Evolutionary conservation across 2,113 vertebrate genomes (phyloP), one percentile per base, ranked within the genome.

Genomic region (Aphelocoma coerulescens): DNA sequence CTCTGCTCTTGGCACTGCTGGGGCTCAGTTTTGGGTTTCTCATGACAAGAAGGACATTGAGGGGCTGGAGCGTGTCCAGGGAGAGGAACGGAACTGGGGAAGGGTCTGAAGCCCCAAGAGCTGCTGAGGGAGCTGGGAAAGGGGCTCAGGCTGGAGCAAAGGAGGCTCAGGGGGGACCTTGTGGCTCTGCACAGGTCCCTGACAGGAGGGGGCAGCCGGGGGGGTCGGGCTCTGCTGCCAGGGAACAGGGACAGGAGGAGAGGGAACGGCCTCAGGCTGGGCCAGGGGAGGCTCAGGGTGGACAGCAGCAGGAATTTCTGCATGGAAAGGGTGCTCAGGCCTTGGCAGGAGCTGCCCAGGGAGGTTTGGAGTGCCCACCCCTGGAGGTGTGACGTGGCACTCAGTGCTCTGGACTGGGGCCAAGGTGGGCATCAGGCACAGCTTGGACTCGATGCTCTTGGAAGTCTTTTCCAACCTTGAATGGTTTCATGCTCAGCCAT

Each of bases 371-470:
- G 23, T 48, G 6, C 32, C 23, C 44, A 68, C 8, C 6, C 44
- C 66, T 35, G 44, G n/a, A 49, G 46, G 44, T 19, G 16, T 8
- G 66, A 16, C 0, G 6, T 44, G 63, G 10, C 62, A 32, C 43
- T 27, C 10, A 17, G 52, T 1, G 51, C 62, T 20, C 62, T 37
- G 54, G 32, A 46, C 32, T 32, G 55, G 80, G 0, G 57, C 48
- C 52, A 33, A 35, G n/a, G 11, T 24, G 51, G 26, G 1, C 6
- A 82, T 23, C 1, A 0, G n/a, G 27, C 77, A 32, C 43, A 57
- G 19, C 2, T 6, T 7, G 20, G 10, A 35, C 32, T 43, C 16
- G 0, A 52, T 20, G 16, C 2, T 4, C 33, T 32, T 32, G 32
- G 26, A 54, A 44, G 13, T 48, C 39, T 72, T 54, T 84, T 32